Evolutionary conservation across 2,797 vertebrate species (phyloP).

Genomic region (Podarcis lilfordi): DNA sequence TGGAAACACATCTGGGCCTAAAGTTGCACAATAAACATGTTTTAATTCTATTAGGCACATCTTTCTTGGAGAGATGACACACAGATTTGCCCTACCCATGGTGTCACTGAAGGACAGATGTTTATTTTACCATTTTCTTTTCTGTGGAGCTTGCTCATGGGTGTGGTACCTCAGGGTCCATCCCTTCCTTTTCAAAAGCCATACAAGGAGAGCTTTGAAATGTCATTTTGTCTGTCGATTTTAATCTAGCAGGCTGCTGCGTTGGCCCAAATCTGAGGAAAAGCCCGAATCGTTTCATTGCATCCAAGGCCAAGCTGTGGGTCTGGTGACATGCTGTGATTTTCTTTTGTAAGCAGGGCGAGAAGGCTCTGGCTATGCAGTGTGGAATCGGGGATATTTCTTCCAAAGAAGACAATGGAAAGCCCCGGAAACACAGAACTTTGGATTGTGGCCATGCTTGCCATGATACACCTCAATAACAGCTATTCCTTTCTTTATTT

Average conservation of each 20-base stretch:
- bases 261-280: neutral
- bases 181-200: neutral
- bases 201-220: neutral
- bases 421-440: neutral
- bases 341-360: neutral
- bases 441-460: neutral
- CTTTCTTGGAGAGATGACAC: neutral
- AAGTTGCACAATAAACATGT: neutral
- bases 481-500: neutral
- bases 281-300: neutral
- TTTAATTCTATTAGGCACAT: neutral
- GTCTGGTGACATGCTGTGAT: neutral
- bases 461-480: neutral
- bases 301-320: neutral
- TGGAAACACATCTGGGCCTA: neutral
- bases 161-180: slow-evolving; percentile 1
- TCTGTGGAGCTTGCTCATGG: neutral
- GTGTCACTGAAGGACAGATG: neutral
- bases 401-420: neutral
- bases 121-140: slow-evolving; percentile 3
- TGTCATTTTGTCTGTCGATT: neutral
- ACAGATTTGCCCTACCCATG: neutral
- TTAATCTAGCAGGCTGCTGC: neutral
- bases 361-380: neutral
- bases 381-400: neutral